Percentiles rank a stretch among this genome's conserved stretches.
These are phyloP conservation scores for Drosophila siamana DNA, from an alignment of 2,888 invertebrate genomes.

Conservation along the genomic window DNA sequence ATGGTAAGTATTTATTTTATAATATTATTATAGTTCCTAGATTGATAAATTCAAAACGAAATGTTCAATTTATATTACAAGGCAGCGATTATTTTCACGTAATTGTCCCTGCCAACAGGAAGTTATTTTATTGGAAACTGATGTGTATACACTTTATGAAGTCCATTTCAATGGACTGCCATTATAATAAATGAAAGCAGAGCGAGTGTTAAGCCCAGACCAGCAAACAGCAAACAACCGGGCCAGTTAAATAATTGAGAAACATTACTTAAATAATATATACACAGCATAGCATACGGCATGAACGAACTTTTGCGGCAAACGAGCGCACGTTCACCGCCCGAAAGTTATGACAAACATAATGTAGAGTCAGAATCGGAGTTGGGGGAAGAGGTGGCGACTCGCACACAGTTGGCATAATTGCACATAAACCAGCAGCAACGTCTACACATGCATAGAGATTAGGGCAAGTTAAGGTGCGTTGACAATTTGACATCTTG, in stretches of 20 bases:
- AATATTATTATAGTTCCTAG: too few relatives aligned
- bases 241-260: constrained; percentile 7
- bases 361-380: constrained; percentile 26
- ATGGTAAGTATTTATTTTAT: neutral
- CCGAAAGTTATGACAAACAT: constrained; percentile 49
- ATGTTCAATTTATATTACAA: too few relatives aligned
- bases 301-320: constrained; percentile 8
- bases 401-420: constrained; percentile 50
- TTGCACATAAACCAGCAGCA: constrained; percentile 60
- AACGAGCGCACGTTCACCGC: constrained; percentile 2
- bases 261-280: neutral
- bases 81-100: neutral
- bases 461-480: constrained; percentile 47
- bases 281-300: neutral
- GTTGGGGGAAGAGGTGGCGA: constrained; percentile 14
- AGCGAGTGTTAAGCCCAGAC: too few relatives aligned
- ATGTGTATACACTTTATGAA: neutral
- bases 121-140: neutral
- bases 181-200: constrained; percentile 1
- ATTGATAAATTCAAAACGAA: too few relatives aligned
- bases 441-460: constrained; percentile 32
- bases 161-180: neutral
- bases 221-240: neutral
- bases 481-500: constrained; percentile 74
- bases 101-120: neutral